Conservation (phyloP, 2,113 vertebrate genomes). For the Pao palembangensis region DNA sequence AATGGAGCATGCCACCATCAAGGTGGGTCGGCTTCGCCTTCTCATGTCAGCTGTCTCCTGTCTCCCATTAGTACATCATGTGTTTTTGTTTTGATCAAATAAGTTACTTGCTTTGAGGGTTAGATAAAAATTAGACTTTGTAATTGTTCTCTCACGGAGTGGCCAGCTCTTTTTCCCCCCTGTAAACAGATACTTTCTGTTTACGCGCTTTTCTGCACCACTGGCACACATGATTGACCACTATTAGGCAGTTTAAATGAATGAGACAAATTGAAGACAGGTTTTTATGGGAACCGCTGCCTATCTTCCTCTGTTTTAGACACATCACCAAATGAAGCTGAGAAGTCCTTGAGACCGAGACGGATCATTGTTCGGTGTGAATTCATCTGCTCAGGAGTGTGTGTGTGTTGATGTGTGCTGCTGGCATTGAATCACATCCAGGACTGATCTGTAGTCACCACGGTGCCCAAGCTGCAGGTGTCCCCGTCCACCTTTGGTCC, state of each 20-base stretch:
- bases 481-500: constrained; percentile 41
- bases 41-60: constrained; percentile 5
- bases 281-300: constrained; percentile 54
- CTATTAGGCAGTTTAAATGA: constrained; percentile 69
- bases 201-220: constrained; percentile 64
- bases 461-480: constrained; percentile 66
- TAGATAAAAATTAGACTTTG: constrained; percentile 40
- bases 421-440: constrained; percentile 58
- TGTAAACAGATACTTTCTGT: constrained; percentile 65
- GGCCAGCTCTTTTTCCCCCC: constrained; percentile 27
- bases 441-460: constrained; percentile 60
- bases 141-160: constrained; percentile 37
- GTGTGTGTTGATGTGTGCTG: constrained; percentile 4
- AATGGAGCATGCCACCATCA: no score
- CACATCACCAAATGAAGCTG: constrained; percentile 39
- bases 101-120: constrained; percentile 43
- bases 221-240: constrained; percentile 61
- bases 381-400: constrained; percentile 14
- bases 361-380: constrained; percentile 12
- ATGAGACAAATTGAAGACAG: constrained; percentile 67
- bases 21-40: no score
- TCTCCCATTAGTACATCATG: constrained; percentile 48
- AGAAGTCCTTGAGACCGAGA: constrained; percentile 2
- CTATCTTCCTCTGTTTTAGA: constrained; percentile 45
- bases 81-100: constrained; percentile 46